Base-by-base conservation (phyloP, 2,113 vertebrate species). In the Panurus biarmicus region DNA sequence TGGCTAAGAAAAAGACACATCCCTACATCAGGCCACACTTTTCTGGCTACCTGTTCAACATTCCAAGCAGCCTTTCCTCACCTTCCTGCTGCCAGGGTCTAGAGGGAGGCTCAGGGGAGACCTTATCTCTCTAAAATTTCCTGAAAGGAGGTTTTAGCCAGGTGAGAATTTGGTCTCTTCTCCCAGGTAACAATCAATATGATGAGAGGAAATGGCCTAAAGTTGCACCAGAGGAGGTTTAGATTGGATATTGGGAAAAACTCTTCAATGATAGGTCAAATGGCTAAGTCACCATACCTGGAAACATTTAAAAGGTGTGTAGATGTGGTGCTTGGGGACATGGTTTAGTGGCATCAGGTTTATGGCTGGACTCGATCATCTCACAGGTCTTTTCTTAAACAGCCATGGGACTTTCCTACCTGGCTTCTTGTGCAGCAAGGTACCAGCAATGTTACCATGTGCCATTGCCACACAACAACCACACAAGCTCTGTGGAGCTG, bases 341-440 rank as follows among this genome's bases (percentile, higher is more conserved):
- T 11, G 22, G 28, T 45, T 75, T 84, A 38, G 44, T 7, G 5
- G 24, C 5, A 8, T 4, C 20, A n/a, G 18, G 35, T 19, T 40
- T 16, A 44, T 9, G 14, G 17, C 5, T n/a, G 26, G 17, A 57
- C 44, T 65, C 0, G 0, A 31, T 53, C 9, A 53, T 38, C n/a
- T 74, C 44, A 65, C 18, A 35, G 11, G 12, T 54, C 8, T 58
- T 75, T 84, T 70, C 38, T 26, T 24, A 38, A 38, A 38, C 17
- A 22, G 7, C 38, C 31, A 23, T 21, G 15, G 33, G 60, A 40
- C 50, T 50, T 33, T 26, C 14, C 24, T 28, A 53, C 24, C 6
- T 8, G 31, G 29, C 13, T 77, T 56, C 21, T 24, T 51, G 17
- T 48, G 14, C 8, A 36, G 38, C 31, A 36, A 50, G n/a, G 16